These are phyloP conservation scores for Hormaphis cornu DNA, from an alignment of 1,140 invertebrate species.

Conservation along the genomic window DNA sequence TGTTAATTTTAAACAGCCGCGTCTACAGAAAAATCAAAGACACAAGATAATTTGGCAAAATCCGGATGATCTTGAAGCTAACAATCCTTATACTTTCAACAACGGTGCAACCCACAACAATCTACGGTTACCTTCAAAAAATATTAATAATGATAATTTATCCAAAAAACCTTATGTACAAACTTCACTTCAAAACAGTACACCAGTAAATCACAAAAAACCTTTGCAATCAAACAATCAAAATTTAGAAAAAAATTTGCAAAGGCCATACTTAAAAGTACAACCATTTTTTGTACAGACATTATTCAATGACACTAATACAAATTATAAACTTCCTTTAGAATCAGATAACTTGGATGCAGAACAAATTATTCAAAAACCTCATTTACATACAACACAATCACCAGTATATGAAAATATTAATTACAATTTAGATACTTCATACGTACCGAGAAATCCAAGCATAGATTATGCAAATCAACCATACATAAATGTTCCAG, in stretches of 20 bases:
- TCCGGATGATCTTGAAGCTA: background rate
- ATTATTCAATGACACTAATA: conserved; percentile 42
- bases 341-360: conserved; percentile 48
- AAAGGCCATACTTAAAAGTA: background rate
- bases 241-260: conserved; percentile 46
- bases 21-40: background rate
- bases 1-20: conserved; percentile 8
- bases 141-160: background rate
- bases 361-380: conserved; percentile 41
- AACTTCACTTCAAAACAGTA: conserved; percentile 40
- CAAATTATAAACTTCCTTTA: conserved; percentile 47
- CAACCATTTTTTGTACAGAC: background rate
- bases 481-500: conserved; percentile 9
- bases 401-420: background rate
- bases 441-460: conserved; percentile 42
- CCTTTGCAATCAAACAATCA: conserved; percentile 47
- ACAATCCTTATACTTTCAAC: background rate
- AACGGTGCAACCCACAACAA: background rate
- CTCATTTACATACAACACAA: conserved; percentile 40
- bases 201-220: conserved; percentile 46
- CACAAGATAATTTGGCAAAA: conserved; percentile 8
- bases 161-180: background rate
- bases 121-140: background rate
- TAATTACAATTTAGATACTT: conserved; percentile 6
- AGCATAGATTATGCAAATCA: conserved; percentile 11